Evolutionary conservation across 2,113 vertebrate genomes (phyloP).

Genomic region (Terrapene triunguis): DNA sequence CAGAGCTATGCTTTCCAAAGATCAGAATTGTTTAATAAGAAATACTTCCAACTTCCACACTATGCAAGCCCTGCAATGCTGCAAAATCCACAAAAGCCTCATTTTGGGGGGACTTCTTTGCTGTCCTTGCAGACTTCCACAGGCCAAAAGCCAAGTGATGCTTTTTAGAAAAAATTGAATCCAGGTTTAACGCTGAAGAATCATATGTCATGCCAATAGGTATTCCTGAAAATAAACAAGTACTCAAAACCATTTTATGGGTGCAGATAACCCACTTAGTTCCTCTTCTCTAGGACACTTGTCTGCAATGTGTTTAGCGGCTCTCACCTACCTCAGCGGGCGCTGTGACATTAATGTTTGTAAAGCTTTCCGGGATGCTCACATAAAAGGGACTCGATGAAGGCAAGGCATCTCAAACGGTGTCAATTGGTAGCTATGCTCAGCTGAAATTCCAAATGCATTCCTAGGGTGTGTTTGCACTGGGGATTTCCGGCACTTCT

Average conservation of each 20-base stretch:
- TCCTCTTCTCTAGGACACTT: background rate
- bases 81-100: conserved; percentile 10
- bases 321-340: background rate
- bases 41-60: background rate
- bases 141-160: conserved; percentile 12
- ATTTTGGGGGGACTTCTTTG: conserved; percentile 4
- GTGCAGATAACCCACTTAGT: background rate
- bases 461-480: background rate
- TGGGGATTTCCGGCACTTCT: background rate
- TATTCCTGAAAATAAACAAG: background rate
- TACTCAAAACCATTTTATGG: background rate
- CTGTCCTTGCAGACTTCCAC: background rate
- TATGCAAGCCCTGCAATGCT: background rate
- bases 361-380: background rate
- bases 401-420: background rate
- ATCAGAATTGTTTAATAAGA: conserved; percentile 4
- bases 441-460: background rate
- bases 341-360: background rate
- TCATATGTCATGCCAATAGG: background rate
- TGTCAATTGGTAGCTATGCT: background rate
- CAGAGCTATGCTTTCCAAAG: background rate
- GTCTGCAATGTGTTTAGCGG: background rate
- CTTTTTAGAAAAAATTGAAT: conserved; percentile 9
- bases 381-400: background rate
- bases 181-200: background rate